Base-by-base conservation (phyloP, 2,797 vertebrate species). In the Erpetoichthys calabaricus region DNA sequence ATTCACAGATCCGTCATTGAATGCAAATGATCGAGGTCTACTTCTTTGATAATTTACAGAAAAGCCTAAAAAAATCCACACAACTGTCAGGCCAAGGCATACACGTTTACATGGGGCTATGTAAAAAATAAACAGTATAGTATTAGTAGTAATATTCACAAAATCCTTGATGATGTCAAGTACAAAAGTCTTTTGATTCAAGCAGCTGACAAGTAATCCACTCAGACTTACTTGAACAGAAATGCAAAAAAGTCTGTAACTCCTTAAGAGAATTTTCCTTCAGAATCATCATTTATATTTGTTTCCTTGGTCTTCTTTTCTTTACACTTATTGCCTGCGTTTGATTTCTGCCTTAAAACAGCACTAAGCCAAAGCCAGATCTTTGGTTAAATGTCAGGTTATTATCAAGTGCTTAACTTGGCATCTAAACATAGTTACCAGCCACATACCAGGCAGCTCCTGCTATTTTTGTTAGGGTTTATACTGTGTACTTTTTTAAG, bases 311-410 rank as follows among this genome's bases (percentile, higher is more conserved):
- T 25, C 53, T 65, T 61, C 44, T 44, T 8, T 56, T 43, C 63
- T 56, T 64, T 69, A 71, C 54, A 68, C 70, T 74, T 82, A 85
- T 81, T 83, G 81, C 80, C 81, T 67, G 74, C 68, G 64, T 65
- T 45, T 67, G 64, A 62, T 56, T 70, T 68, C 71, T 61, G 60
- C 58, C 62, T 75, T 65, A 63, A 64, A 72, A 77, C 72, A 71
- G 77, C 81, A 75, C 73, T 76, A 68, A 75, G 72, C 75, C 75
- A 76, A 74, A 72, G 77, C 74, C 75, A 76, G 65, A 63, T 93
- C 91, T 93, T 95, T 94, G 91, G 90, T 91, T 88, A 85, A 81
- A 67, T 80, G 72, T 76, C 68, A 75, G 63, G 67, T 67, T 70
- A 68, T 69, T 60, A 57, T 59, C 67, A 65, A 63, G 74, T 69